Conservation (phyloP, 2,113 vertebrate genomes). For the Fulmarus glacialis region DNA sequence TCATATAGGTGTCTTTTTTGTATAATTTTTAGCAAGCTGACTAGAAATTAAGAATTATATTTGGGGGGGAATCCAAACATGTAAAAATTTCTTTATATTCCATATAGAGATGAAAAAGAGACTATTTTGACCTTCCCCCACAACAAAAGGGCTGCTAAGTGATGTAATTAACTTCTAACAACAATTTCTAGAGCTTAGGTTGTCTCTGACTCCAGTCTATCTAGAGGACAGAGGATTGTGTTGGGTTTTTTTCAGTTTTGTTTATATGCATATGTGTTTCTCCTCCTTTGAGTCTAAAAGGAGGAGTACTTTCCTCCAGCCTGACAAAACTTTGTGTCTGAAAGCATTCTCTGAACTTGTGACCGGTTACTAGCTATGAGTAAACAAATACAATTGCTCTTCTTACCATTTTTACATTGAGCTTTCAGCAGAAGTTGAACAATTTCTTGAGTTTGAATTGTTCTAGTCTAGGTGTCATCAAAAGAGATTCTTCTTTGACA, state of each 20-base stretch:
- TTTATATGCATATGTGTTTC: background rate
- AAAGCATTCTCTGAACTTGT: background rate
- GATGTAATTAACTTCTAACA: background rate
- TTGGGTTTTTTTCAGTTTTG: accelerated
- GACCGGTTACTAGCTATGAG: background rate
- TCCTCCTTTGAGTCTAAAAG: background rate
- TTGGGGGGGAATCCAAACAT: background rate
- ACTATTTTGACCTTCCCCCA: background rate
- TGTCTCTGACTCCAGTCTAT: background rate
- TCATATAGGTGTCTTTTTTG: accelerated
- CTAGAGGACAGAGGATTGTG: background rate
- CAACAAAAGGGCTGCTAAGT: background rate
- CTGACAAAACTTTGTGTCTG: background rate
- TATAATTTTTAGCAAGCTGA: background rate
- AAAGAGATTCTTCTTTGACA: background rate
- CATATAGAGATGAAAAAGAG: background rate
- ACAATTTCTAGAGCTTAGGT: background rate
- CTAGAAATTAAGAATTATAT: background rate
- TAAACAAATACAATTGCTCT: background rate
- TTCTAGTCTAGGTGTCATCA: background rate
- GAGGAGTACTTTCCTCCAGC: background rate
- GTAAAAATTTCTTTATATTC: background rate
- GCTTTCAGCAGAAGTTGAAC: background rate
- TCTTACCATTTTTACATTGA: accelerated
- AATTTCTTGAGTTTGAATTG: background rate